Evolutionary conservation across 37 sponge, comb jelly and placozoan species (phyloP).

Genomic region (Eunapius fragilis): DNA sequence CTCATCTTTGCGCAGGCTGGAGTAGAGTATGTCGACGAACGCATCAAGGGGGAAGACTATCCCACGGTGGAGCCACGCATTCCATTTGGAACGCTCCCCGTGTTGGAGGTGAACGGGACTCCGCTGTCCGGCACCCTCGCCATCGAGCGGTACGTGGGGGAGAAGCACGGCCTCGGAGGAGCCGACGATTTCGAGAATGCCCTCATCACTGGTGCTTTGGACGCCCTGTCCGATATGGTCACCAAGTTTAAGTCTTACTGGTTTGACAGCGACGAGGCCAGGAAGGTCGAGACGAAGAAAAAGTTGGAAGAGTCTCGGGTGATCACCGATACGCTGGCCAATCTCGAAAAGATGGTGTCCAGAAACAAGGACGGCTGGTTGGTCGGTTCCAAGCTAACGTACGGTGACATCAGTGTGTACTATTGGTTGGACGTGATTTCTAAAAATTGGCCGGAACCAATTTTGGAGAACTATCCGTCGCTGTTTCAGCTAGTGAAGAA

Average conservation of each 20-base stretch:
- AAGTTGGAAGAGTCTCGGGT: neutral
- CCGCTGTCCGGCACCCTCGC: slow-evolving; percentile 27
- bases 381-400: slow-evolving; percentile 36
- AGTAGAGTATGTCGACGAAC: slow-evolving; percentile 35
- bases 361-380: slow-evolving; percentile 27
- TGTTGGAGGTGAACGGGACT: slow-evolving; percentile 59
- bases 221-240: slow-evolving; percentile 37
- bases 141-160: slow-evolving; percentile 44
- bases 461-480: neutral
- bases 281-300: slow-evolving; percentile 34
- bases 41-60: slow-evolving; percentile 29
- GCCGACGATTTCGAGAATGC: slow-evolving; percentile 58
- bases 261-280: slow-evolving; percentile 50
- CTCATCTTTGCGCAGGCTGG: slow-evolving; percentile 52
- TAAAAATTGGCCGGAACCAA: too few relatives aligned
- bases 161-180: slow-evolving; percentile 59
- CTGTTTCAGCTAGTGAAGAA: neutral
- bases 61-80: slow-evolving; percentile 3
- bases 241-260: neutral
- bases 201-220: slow-evolving; percentile 46
- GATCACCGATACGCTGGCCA: neutral
- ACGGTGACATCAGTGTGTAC: slow-evolving; percentile 15
- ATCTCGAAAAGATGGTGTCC: slow-evolving; percentile 16
- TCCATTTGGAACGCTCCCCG: slow-evolving; percentile 51
- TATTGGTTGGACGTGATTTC: too few relatives aligned